These are phyloP conservation scores for Drosophila parvula DNA, from an alignment of 1,140 invertebrate genomes.

Conservation along the genomic window DNA sequence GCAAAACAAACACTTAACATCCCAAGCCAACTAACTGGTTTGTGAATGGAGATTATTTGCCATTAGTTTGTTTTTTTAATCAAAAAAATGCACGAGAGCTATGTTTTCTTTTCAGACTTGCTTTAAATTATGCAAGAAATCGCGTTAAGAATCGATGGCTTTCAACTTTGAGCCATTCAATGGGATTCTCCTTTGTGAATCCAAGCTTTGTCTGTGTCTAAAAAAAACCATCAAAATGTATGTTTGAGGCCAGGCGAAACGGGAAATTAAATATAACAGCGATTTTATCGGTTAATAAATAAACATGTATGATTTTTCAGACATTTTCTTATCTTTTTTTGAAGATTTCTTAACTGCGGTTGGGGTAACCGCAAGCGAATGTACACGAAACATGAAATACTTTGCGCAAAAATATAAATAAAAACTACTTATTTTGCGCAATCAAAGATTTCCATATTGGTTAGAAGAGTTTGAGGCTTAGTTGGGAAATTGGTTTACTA, in stretches of 20 bases:
- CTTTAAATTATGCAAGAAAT: neutral
- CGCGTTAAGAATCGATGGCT: neutral
- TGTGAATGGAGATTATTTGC: conserved; percentile 9
- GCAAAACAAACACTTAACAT: neutral
- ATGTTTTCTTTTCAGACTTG: no score
- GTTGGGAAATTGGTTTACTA: neutral
- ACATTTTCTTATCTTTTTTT: neutral
- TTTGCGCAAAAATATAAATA: no score
- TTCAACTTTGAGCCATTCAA: neutral
- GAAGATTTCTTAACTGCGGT: conserved; percentile 4
- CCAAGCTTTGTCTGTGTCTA: neutral
- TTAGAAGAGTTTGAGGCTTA: neutral
- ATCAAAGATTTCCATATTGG: neutral
- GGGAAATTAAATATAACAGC: neutral
- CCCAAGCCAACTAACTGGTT: neutral
- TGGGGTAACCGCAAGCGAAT: neutral
- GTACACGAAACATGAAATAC: neutral
- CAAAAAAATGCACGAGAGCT: neutral
- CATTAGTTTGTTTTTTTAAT: neutral
- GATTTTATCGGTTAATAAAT: conserved; percentile 5
- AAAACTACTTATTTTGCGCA: neutral
- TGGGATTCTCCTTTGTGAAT: neutral
- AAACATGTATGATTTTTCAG: conserved; percentile 3
- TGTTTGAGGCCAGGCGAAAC: neutral
- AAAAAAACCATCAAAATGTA: neutral